phyloP scores from a whole-genome alignment of 2,797 vertebrate species.

The Pogoniulus pusillus region DNA sequence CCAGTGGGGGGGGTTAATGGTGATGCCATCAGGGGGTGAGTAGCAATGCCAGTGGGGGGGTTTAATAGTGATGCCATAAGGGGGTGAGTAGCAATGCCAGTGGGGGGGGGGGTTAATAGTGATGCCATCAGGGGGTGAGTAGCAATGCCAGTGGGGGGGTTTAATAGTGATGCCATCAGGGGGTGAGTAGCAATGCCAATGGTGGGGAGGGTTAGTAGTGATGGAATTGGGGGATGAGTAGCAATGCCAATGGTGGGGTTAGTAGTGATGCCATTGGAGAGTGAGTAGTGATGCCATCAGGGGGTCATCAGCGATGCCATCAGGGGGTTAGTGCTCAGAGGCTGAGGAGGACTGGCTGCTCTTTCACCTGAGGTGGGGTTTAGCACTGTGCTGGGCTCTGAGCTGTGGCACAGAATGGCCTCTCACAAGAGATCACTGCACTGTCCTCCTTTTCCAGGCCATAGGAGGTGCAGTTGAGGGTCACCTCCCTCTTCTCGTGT shows the following conservation, averaged over 20 bases:
- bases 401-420: rapidly evolving
- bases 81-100: too few relatives aligned
- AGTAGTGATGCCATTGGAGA: not conserved
- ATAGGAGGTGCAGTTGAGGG: not conserved
- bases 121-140: rapidly evolving
- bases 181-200: rapidly evolving
- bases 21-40: too few relatives aligned
- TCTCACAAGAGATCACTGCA: rapidly evolving
- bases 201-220: not conserved
- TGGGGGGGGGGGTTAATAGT: too few relatives aligned
- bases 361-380: not conserved
- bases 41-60: too few relatives aligned
- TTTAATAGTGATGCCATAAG: too few relatives aligned
- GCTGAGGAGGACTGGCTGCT: not conserved
- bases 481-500: not conserved
- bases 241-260: too few relatives aligned
- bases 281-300: rapidly evolving
- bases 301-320: not conserved
- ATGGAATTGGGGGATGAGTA: rapidly evolving
- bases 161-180: too few relatives aligned
- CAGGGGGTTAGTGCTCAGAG: rapidly evolving
- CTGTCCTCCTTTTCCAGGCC: not conserved
- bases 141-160: too few relatives aligned
- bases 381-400: not conserved
- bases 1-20: too few relatives aligned